Evolutionary conservation across 1,140 invertebrate genomes (phyloP).

Genomic region (Cylas formicarius): DNA sequence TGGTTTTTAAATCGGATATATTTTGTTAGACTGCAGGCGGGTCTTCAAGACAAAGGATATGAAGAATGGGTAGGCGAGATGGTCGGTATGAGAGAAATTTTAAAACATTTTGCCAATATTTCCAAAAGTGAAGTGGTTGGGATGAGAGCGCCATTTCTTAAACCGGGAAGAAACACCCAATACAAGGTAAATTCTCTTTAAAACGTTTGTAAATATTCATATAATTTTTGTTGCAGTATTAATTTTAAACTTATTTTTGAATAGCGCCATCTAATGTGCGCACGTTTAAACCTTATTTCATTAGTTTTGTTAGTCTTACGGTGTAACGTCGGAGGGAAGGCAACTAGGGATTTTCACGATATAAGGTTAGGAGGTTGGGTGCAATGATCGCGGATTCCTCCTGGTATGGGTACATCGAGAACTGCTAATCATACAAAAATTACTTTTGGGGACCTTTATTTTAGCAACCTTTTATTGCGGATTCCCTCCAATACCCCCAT

Average conservation of each 20-base stretch:
- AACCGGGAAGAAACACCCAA: constrained; percentile 84
- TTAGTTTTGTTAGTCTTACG: constrained; percentile 10
- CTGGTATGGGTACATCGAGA: no score
- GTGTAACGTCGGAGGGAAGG: no score
- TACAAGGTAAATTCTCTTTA: constrained; percentile 61
- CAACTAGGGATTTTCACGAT: no score
- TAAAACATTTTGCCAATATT: constrained; percentile 75
- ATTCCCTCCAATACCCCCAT: no score
- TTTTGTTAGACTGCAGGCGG: constrained; percentile 55
- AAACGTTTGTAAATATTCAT: constrained; percentile 1
- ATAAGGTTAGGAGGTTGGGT: no score
- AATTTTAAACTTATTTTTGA: no score
- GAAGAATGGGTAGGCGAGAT: constrained; percentile 90
- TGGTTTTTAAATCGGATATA: constrained; percentile 4
- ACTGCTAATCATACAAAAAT: no score
- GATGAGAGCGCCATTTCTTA: constrained; percentile 82
- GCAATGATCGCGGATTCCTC: no score
- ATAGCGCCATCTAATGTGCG: no score
- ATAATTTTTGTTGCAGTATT: no score
- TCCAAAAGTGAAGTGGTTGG: constrained; percentile 76
- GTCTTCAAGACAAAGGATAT: constrained; percentile 78
- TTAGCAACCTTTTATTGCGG: no score
- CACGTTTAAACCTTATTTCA: constrained; percentile 5
- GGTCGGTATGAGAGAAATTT: constrained; percentile 86
- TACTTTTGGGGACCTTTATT: no score